A percentile compares a stretch with the other conserved stretches of the same genome.
Conservation (phyloP, 2,888 invertebrate species). For the Hecatera dysodea region DNA sequence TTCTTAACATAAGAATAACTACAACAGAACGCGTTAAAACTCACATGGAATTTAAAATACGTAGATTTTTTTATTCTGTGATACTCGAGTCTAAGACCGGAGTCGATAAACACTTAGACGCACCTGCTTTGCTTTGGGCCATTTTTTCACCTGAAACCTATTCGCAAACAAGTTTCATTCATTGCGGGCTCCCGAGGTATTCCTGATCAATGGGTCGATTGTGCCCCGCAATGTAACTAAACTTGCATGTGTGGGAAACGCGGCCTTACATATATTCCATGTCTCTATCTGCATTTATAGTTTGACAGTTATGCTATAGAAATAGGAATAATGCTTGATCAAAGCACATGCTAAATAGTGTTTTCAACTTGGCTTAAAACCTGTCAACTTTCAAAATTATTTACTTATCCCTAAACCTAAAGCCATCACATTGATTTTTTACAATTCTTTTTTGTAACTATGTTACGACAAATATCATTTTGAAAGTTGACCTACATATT, state of each 20-base stretch:
- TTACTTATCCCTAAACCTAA: conserved; percentile 38
- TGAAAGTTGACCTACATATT: conserved; percentile 51
- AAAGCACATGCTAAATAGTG: conserved; percentile 7
- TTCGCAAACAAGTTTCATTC: too few species aligned
- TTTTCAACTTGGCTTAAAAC: conserved; percentile 13
- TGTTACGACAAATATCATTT: conserved; percentile 54
- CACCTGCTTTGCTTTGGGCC: neutral
- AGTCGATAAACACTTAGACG: neutral
- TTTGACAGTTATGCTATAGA: conserved; percentile 13
- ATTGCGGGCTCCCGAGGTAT: too few species aligned
- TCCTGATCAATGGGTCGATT: too few species aligned
- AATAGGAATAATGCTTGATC: neutral
- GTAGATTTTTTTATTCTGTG: conserved; percentile 51
- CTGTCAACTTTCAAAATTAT: conserved; percentile 56
- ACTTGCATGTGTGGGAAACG: too few species aligned
- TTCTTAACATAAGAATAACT: conserved; percentile 90
- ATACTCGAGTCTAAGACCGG: conserved; percentile 30
- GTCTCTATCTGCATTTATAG: conserved; percentile 10
- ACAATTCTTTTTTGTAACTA: conserved; percentile 49
- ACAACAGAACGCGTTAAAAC: conserved; percentile 74
- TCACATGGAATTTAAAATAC: conserved; percentile 77
- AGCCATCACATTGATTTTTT: conserved; percentile 53
- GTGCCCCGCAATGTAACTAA: too few species aligned
- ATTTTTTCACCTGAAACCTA: neutral
- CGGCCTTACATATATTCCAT: neutral